Base-by-base conservation (phyloP, 2,113 vertebrate genomes). In the Ptyas mucosa region DNA sequence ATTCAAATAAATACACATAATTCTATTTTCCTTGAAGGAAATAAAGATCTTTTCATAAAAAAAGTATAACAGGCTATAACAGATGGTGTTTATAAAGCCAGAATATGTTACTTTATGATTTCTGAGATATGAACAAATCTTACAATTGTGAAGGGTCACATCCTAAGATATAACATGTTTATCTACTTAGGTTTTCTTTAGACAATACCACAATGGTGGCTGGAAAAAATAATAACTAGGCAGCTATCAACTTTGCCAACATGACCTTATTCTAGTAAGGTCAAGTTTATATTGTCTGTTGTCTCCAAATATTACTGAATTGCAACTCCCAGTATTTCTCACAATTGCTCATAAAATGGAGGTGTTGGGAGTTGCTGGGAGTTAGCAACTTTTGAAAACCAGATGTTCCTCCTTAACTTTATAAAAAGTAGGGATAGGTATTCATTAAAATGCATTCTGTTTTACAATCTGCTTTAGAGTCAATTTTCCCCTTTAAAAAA, bases 21-120 rank as follows among this genome's bases (percentile, higher is more conserved):
- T 93, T 88, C 55, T n/a, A 87, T 75, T 34, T 61, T 43, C 61
- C 57, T 88, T 52, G 55, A 89, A 90, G 75, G 46, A 86, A 91
- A 91, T 39, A 57, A 91, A 88, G 14, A 39, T 87, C 43, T 58
- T 61, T 46, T 89, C 61, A n/a, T 69, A 85, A 69, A 88, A 46
- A 57, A 69, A 89, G 58, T 61, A 46, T 34, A 91, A n/a, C 24
- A 85, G n/a, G 46, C 58, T 91, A 23, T 26, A 88, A 89, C 69
- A 57, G 64, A 89, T 91, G 86, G 52, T 55, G 23, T 85, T 58
- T 88, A 54, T 55, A 61, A 85, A 58, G n/a, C 15, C 21, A 43
- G 52, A 12, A 49, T 46, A 53, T 58, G 64, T 20, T 53, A 52
- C 24, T 24, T 43, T 43, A 49, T 61, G 61, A 34, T 89, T 53